These are phyloP conservation scores for Tiaroga cobitis DNA, from an alignment of 2,797 vertebrate species.

Conservation along the genomic window DNA sequence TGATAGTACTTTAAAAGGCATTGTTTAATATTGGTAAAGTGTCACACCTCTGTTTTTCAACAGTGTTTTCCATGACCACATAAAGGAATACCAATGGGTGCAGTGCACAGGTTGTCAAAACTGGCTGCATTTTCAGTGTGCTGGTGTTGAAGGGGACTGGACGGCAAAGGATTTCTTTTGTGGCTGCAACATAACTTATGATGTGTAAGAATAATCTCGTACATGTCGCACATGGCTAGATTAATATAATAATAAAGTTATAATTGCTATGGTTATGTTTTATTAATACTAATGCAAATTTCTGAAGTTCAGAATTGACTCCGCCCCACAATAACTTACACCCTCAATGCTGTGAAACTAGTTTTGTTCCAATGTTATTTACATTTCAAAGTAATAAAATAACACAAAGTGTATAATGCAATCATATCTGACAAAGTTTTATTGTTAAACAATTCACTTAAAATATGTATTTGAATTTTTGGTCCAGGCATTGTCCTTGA, in stretches of 20 bases:
- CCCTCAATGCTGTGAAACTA: too few relatives aligned
- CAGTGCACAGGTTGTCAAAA: background rate
- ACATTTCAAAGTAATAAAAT: too few relatives aligned
- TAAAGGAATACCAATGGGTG: background rate
- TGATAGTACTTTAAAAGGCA: too few relatives aligned
- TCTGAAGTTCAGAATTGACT: too few relatives aligned
- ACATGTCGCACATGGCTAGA: background rate
- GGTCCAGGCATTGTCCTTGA: background rate
- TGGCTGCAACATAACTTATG: background rate
- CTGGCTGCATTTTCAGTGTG: slow-evolving; percentile 4
- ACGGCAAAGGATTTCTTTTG: background rate
- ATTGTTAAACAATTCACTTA: too few relatives aligned
- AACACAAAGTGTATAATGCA: too few relatives aligned
- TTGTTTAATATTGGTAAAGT: background rate
- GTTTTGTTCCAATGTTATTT: too few relatives aligned
- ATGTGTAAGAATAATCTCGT: background rate
- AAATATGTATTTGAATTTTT: too few relatives aligned
- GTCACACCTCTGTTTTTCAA: background rate
- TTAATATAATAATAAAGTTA: background rate
- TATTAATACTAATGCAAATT: background rate
- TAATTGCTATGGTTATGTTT: background rate
- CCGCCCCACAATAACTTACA: too few relatives aligned
- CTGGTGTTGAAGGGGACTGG: background rate
- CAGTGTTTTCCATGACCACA: background rate
- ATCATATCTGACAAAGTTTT: too few relatives aligned